Percentiles rank a stretch among this genome's conserved stretches.
These are phyloP conservation scores for Pterostichus niger DNA, from an alignment of 2,888 invertebrate species.

Conservation along the genomic window DNA sequence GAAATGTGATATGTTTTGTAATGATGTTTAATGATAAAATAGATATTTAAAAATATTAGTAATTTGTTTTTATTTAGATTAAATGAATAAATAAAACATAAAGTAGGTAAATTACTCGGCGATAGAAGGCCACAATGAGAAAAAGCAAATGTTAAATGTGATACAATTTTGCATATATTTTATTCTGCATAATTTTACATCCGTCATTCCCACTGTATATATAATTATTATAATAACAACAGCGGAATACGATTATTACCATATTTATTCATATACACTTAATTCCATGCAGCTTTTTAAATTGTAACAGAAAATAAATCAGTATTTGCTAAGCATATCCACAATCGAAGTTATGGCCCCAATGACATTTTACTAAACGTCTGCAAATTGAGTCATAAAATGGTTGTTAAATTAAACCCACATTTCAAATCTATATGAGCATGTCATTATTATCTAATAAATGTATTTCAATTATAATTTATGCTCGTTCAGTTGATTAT, in stretches of 20 bases:
- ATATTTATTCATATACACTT: conserved; percentile 37
- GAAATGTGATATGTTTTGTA: too few relatives aligned
- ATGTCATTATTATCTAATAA: conserved; percentile 26
- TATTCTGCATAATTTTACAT: conserved; percentile 57
- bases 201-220: conserved; percentile 44
- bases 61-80: conserved; percentile 23
- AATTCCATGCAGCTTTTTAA: conserved; percentile 3
- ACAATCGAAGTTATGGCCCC: not conserved
- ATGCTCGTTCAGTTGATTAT: not conserved
- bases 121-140: conserved; percentile 49
- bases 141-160: conserved; percentile 56
- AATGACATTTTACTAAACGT: conserved; percentile 29
- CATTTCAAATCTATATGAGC: conserved; percentile 20
- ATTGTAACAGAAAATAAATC: not conserved
- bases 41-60: not conserved
- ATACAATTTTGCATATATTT: conserved; percentile 56
- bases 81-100: conserved; percentile 38
- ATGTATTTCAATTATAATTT: conserved; percentile 21
- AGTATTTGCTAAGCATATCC: too few relatives aligned
- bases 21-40: not conserved
- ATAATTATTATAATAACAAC: conserved; percentile 39
- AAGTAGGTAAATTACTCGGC: conserved; percentile 23
- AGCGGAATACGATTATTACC: conserved; percentile 36
- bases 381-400: conserved; percentile 49
- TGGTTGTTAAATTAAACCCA: conserved; percentile 22